phyloP scores from a whole-genome alignment of 2,113 vertebrate genomes.

The Silurus glanis region DNA sequence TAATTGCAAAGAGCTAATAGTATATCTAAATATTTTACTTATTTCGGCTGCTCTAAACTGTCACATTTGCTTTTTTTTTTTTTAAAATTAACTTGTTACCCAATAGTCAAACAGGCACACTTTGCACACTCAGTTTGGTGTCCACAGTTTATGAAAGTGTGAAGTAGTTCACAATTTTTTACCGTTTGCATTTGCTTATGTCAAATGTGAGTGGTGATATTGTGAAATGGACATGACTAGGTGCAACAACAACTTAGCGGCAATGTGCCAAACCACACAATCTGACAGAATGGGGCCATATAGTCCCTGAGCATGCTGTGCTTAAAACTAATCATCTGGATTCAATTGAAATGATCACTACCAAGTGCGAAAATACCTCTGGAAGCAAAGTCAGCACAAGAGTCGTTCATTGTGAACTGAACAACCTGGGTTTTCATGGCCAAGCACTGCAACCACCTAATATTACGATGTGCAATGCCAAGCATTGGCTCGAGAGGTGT shows the following conservation, averaged over 20 bases:
- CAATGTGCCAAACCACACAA: constrained; percentile 3
- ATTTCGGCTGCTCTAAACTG: neutral
- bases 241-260: constrained; percentile 4
- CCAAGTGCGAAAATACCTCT: neutral
- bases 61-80: neutral
- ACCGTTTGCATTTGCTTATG: neutral
- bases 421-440: neutral
- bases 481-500: constrained; percentile 8
- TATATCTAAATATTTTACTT: neutral
- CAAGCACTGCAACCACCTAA: neutral
- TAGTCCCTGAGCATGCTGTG: neutral
- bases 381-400: constrained; percentile 2
- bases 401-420: neutral
- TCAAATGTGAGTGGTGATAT: neutral
- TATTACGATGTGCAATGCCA: neutral
- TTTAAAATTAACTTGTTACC: neutral
- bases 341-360: constrained; percentile 18
- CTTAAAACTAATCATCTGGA: constrained; percentile 18
- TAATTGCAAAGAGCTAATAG: neutral
- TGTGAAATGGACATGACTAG: neutral
- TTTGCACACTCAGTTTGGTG: neutral
- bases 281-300: constrained; percentile 12
- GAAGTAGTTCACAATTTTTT: too few relatives aligned
- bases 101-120: neutral
- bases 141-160: neutral